Conservation (phyloP, 2,888 invertebrate genomes). For the Calameuta filiformis region DNA sequence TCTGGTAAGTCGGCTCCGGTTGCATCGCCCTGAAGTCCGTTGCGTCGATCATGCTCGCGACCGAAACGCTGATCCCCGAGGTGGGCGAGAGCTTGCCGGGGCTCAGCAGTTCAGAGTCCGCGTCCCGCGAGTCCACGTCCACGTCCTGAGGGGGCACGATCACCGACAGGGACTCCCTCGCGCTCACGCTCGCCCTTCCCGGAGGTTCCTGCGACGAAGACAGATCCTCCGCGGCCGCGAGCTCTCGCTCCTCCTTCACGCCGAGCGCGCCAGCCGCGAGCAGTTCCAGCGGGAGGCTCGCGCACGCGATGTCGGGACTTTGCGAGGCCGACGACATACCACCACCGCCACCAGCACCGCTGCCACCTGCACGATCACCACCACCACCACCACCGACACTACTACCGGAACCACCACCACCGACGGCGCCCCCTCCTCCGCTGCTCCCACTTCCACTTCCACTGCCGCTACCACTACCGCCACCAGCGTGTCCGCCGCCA, state of each 20-base stretch:
- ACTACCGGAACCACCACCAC: slow-evolving; percentile 31
- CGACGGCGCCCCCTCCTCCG: slow-evolving; percentile 27
- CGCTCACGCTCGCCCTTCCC: slow-evolving; percentile 47
- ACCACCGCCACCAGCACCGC: slow-evolving; percentile 52
- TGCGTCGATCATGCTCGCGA: slow-evolving; percentile 80
- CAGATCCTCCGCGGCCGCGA: slow-evolving; percentile 61
- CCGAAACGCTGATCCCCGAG: slow-evolving; percentile 76
- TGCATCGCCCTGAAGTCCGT: slow-evolving; percentile 81
- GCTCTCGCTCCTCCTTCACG: slow-evolving; percentile 66
- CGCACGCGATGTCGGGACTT: slow-evolving; percentile 66
- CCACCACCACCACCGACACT: slow-evolving; percentile 45
- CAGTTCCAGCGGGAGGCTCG: slow-evolving; percentile 64
- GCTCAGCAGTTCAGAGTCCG: slow-evolving; percentile 73
- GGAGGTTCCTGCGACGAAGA: slow-evolving; percentile 59
- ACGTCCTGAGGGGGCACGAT: slow-evolving; percentile 68
- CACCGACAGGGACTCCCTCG: slow-evolving; percentile 66
- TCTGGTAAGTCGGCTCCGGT: slow-evolving; percentile 91
- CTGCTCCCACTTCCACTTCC: slow-evolving; percentile 29
- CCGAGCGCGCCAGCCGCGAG: slow-evolving; percentile 65
- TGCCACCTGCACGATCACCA: slow-evolving; percentile 15
- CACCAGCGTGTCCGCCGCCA: slow-evolving; percentile 65
- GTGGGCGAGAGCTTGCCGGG: slow-evolving; percentile 73
- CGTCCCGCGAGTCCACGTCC: slow-evolving; percentile 65
- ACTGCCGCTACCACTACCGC: slow-evolving; percentile 22
- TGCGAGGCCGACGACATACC: slow-evolving; percentile 65